phyloP scores from a whole-genome alignment of 2,113 vertebrate genomes.

The Lepus europaeus region DNA sequence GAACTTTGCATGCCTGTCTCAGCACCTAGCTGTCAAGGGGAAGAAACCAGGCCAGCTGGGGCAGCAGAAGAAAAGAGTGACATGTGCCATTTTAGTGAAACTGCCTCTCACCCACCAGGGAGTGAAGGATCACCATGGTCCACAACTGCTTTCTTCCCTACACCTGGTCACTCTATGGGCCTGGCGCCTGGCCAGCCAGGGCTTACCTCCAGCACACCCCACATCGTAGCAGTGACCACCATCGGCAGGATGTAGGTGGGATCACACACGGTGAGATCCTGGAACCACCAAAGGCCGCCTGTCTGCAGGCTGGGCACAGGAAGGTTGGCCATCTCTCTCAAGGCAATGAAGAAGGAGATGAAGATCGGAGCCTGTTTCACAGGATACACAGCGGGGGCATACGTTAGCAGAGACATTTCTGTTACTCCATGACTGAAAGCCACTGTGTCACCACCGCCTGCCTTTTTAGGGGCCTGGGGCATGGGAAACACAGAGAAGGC shows the following conservation, averaged over 20 bases:
- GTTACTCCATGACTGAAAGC: neutral
- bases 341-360: constrained; percentile 95
- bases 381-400: constrained; percentile 32
- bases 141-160: neutral
- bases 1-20: constrained; percentile 93
- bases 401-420: neutral
- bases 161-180: neutral
- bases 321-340: constrained; percentile 94
- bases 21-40: constrained; percentile 87
- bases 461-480: neutral
- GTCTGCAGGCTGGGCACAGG: constrained; percentile 94
- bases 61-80: neutral
- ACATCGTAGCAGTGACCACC: constrained; percentile 92
- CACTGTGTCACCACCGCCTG: neutral
- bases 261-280: constrained; percentile 90
- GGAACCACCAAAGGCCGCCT: constrained; percentile 93
- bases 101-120: neutral
- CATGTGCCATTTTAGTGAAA: neutral
- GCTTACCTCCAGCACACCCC: constrained; percentile 92
- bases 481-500: neutral
- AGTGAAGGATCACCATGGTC: neutral
- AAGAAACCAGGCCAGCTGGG: too few species aligned
- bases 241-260: constrained; percentile 92
- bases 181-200: neutral
- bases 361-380: constrained; percentile 91